Base-by-base conservation (phyloP, 2,113 vertebrate genomes). In the Apus apus region DNA sequence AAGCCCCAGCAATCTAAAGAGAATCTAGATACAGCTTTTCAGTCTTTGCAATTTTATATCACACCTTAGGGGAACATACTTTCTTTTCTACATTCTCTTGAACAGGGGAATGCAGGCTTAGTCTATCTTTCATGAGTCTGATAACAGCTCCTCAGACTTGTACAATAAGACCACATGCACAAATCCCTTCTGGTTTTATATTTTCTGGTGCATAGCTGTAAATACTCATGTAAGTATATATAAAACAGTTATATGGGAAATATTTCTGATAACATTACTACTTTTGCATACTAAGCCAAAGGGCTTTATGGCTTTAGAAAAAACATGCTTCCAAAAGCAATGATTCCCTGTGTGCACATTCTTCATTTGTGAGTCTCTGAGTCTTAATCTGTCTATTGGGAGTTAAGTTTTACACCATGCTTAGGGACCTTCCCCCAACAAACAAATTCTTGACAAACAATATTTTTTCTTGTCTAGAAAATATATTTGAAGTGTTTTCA, bases 51-150 rank as follows among this genome's bases (percentile, higher is more conserved):
- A 30, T 36, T 85, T 72, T 58, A n/a, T 23, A 50, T 95, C 38
- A 11, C 8, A 1, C 8, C 58, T 27, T 9, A 8, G 43, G 9
- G 7, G 4, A 58, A 13, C 9, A 3, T 46, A 40, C 6, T 20
- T 65, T 60, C 64, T 61, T 54, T 8, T 11, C 30, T 75, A 23
- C 19, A 0, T 88, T 80, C 22, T 75, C 6, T 27, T 73, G 38
- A 46, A 15, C 32, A 7, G 23, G 29, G 15, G 26, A 91, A 73
- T 45, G 27, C 40, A 67, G 11, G 5, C 70, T 72, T 57, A 23
- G 19, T 67, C 22, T 60, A 72, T 38, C 48, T 85, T 60, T n/a
- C 48, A 22, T 3, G 19, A 53, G 26, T 11, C 50, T 57, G 22
- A 90, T 90, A 45, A 15, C 29, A 78, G 1, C 34, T 51, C 8